phyloP scores from a whole-genome alignment of 2,888 invertebrate genomes.

The Pilophorus perplexus region DNA sequence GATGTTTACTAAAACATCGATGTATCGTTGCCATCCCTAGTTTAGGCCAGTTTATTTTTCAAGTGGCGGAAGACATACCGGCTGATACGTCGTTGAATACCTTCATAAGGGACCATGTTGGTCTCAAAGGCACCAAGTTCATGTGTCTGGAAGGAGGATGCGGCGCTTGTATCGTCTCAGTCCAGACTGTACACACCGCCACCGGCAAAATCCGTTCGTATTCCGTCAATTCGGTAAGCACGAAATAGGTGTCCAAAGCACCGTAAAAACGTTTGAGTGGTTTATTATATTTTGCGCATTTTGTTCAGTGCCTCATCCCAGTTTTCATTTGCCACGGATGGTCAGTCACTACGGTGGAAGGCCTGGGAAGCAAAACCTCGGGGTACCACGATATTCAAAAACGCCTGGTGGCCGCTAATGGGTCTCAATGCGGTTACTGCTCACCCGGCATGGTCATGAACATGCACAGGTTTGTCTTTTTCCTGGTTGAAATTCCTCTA shows the following conservation, averaged over 20 bases:
- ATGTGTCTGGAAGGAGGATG: constrained; percentile 75
- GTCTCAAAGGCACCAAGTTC: constrained; percentile 65
- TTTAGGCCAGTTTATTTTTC: no score
- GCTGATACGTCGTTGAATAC: constrained; percentile 63
- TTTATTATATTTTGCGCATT: no score
- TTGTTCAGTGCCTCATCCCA: constrained; percentile 63
- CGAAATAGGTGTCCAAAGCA: no score
- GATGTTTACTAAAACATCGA: not conserved
- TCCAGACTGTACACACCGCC: constrained; percentile 48
- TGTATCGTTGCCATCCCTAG: no score
- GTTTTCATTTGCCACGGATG: constrained; percentile 64
- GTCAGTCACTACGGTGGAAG: constrained; percentile 71
- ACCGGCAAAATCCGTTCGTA: constrained; percentile 36
- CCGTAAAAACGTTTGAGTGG: constrained; percentile 5
- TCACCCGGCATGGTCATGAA: constrained; percentile 76
- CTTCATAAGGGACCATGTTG: constrained; percentile 61
- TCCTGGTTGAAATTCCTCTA: not conserved
- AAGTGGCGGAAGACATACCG: constrained; percentile 43
- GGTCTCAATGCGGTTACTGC: constrained; percentile 73
- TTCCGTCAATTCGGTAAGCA: constrained; percentile 49
- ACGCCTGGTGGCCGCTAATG: constrained; percentile 64
- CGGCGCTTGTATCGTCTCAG: constrained; percentile 60
- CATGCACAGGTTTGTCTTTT: constrained; percentile 61
- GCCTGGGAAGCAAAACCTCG: constrained; percentile 62
- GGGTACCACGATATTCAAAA: constrained; percentile 69